Evolutionary conservation across 1,140 invertebrate genomes (phyloP).

Genomic region (Ceratitis capitata): DNA sequence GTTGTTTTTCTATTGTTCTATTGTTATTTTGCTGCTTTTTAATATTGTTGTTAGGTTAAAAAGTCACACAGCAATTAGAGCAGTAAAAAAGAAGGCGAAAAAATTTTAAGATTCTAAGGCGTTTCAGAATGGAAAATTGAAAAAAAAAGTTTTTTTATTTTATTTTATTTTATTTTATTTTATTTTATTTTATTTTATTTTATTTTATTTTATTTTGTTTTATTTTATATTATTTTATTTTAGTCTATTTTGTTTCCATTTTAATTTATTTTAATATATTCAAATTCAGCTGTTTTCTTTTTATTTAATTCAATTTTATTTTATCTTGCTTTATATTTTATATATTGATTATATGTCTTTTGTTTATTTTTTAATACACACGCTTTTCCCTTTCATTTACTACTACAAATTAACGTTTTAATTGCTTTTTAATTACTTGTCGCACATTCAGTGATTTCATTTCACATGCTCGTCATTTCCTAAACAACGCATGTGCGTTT

Average conservation of each 20-base stretch:
- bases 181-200: neutral
- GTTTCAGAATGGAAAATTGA: neutral
- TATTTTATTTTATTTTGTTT: neutral
- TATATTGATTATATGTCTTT: too few species aligned
- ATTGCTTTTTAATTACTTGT: constrained; percentile 33
- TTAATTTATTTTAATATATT: neutral
- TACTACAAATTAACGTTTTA: constrained; percentile 2
- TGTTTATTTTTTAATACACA: neutral
- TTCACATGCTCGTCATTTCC: too few species aligned
- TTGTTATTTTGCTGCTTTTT: neutral
- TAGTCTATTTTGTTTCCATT: neutral
- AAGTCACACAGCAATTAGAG: constrained; percentile 20
- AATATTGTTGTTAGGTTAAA: neutral
- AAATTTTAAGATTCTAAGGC: neutral
- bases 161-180: neutral
- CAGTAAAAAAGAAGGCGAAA: neutral
- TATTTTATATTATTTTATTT: neutral
- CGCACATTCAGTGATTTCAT: neutral
- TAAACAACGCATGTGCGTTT: neutral
- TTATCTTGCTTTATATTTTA: neutral
- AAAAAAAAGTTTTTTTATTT: neutral
- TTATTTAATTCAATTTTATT: too few species aligned
- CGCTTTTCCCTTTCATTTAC: neutral
- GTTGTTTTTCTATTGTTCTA: neutral
- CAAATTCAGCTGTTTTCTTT: neutral